Base-by-base conservation (phyloP, 2,113 vertebrate species). In the Prunella himalayana region DNA sequence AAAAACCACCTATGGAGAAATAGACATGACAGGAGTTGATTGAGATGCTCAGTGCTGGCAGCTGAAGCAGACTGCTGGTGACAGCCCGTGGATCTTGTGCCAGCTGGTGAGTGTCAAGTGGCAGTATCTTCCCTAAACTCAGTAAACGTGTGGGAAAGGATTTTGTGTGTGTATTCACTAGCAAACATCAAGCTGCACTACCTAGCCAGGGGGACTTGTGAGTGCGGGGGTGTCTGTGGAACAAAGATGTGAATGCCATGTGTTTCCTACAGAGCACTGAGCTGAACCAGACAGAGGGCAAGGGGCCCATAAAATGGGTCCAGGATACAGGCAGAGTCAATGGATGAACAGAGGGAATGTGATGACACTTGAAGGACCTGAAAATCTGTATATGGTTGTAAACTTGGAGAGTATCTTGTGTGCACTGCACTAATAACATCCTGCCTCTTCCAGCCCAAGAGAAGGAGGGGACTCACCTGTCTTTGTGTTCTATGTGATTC, bases 21-120 rank as follows among this genome's bases (percentile, higher is more conserved):
- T 3, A 20, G 9, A 20, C 10, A 15, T 6, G 16, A 50, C 7
- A 25, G 14, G 15, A 54, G 11, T 7, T 0, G 1, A n/a, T 5
- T 22, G 44, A 90, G 23, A 39, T 9, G 4, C 4, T 63, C 47
- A 39, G 25, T n/a, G 13, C 7, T 6, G 6, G 41, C 3, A 9
- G 33, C 41, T 83, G 72, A 35, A 87, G 19, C 2, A 51, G 11
- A 47, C 6, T 47, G 7, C 22, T 10, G 5, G 25, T 84, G 30
- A 70, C 16, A 71, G 23, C 6, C 24, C 12, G 6, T 0, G 1
- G 24, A 42, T 33, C 25, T 83, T 35, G 28, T 18, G 3, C 5
- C 7, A 5, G 23, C 23, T 59, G 10, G 11, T 44, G 13, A 11
- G 13, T 51, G 23, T 19, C 13, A 39, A 39, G 23, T 21, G 20